Base-by-base conservation (phyloP, 2,888 invertebrate species). In the Polyommatus iphigenia region DNA sequence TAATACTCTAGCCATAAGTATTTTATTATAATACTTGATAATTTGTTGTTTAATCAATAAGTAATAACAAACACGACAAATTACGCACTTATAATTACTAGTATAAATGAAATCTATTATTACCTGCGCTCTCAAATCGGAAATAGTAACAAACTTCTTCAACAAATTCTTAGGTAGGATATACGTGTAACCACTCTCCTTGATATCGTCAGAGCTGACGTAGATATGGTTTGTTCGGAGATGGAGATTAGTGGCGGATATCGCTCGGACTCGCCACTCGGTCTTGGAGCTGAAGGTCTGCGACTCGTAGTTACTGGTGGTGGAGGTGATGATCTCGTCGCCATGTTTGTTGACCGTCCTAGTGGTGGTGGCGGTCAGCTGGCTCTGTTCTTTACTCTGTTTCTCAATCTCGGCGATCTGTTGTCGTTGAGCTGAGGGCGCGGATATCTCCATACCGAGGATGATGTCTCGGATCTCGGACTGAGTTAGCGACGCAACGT, bases 401-500 rank as follows among this genome's bases (percentile, higher is more conserved):
- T 99, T 99, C 92, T 99, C 99, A 83, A 99, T 99, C 93, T 99
- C 99, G 3, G 99, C 99, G 84, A 99, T 99, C 92, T 99, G 99
- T 89, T 99, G 99, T 72, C 99, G 95, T 87, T 99, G 99, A 0
- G 99, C 99, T 0, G 99, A 99, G 0, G 99, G 99, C 1, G 99
- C 99, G 18, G 99, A 99, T 82, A 99, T 99, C 94, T 99, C 99
- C 99, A 99, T 99, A 85, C 99, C 99, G 80, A 99, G 95, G 85
- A 99, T 99, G 82, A 99, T 99, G 90, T 99, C 99, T 78, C 99
- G 97, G 88, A 99, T 99, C 95, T 99, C 99, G 0, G 99, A 99
- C 88, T 99, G 99, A 0, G 99, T 99, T 67, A 99, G 95, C 0
- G 99, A 99, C 0, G 99, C 99, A 0, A 99, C 99, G 88, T 99